These are phyloP conservation scores for Leptopilina clavipes DNA, from an alignment of 1,140 invertebrate species.

Conservation along the genomic window DNA sequence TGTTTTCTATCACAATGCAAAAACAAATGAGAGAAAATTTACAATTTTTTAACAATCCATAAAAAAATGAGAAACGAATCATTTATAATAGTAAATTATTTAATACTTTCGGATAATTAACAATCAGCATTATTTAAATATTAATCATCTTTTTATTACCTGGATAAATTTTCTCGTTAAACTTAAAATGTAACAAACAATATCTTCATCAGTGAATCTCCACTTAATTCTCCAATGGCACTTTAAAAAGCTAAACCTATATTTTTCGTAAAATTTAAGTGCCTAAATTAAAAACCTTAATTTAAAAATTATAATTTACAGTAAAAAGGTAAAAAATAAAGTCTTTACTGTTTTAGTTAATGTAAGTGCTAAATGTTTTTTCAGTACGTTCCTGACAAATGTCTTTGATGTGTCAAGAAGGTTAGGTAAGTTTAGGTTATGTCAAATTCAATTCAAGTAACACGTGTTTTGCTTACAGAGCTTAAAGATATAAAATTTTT, in stretches of 20 bases:
- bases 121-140: neutral
- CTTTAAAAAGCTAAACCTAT: too few species aligned
- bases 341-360: too few species aligned
- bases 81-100: neutral
- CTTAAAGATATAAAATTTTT: neutral
- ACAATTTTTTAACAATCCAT: neutral
- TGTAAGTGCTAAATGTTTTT: neutral
- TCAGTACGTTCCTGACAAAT: neutral
- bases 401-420: neutral
- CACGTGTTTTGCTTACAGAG: neutral
- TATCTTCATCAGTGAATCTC: neutral
- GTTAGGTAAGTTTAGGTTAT: conserved; percentile 6
- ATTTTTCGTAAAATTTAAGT: too few species aligned
- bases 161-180: neutral
- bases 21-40: too few species aligned
- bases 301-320: neutral
- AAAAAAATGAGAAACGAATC: neutral
- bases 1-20: too few species aligned
- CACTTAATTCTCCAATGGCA: too few species aligned
- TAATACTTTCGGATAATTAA: neutral
- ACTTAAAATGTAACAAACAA: neutral
- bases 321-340: neutral
- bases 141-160: neutral
- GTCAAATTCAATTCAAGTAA: neutral
- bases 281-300: neutral